Conservation (phyloP, 1,140 invertebrate genomes). For the Pachypsylla venusta region DNA sequence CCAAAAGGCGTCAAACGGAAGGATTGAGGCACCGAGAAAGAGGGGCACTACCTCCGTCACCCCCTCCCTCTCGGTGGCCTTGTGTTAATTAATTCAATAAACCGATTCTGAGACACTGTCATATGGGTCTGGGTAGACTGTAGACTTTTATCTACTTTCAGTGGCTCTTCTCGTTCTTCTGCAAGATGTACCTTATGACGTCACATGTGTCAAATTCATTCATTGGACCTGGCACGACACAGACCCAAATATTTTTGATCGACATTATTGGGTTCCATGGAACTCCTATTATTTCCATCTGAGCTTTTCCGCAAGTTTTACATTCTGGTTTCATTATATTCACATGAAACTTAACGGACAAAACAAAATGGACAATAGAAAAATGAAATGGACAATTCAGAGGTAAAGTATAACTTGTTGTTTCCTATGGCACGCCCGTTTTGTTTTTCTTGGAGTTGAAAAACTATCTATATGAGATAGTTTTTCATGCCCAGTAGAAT, state of each 20-base stretch:
- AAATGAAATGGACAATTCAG: background rate
- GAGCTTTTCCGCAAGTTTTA: slow-evolving; percentile 53
- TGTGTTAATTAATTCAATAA: too few relatives aligned
- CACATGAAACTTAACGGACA: background rate
- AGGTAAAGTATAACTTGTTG: too few relatives aligned
- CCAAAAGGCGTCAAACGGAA: too few relatives aligned
- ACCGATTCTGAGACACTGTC: too few relatives aligned
- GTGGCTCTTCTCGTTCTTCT: slow-evolving; percentile 56
- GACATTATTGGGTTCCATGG: slow-evolving; percentile 61
- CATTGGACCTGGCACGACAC: slow-evolving; percentile 81
- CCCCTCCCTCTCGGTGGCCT: too few relatives aligned
- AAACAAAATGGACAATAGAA: slow-evolving; percentile 11
- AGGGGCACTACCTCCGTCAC: too few relatives aligned
- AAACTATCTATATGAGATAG: too few relatives aligned
- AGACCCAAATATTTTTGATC: slow-evolving; percentile 61
- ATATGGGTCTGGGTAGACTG: too few relatives aligned
- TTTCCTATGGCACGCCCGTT: too few relatives aligned
- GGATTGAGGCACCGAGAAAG: too few relatives aligned
- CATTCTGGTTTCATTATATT: slow-evolving; percentile 44
- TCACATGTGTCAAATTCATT: slow-evolving; percentile 58
- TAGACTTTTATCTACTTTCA: slow-evolving; percentile 23
- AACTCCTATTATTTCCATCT: slow-evolving; percentile 72
- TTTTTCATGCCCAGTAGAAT: too few relatives aligned
- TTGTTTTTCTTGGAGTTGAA: too few relatives aligned
- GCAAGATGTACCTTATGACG: slow-evolving; percentile 66